A percentile compares a stretch with the other conserved stretches of the same genome.
Conservation (phyloP, 2,888 invertebrate genomes). For the Byasa hedistus region DNA sequence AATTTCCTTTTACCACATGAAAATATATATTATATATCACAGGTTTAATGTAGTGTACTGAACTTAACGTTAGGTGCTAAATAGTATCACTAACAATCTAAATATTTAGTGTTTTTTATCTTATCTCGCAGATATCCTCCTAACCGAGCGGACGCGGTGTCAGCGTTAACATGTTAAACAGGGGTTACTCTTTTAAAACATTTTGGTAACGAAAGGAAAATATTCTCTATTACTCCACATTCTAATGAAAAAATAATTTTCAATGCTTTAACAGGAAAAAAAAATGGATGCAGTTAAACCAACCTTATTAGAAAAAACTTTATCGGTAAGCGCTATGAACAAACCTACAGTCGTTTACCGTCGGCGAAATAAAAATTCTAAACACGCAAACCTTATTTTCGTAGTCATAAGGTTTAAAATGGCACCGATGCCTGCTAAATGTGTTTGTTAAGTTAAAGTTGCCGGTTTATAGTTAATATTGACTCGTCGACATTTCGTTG, state of each 20-base stretch:
- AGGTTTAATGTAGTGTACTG: no score
- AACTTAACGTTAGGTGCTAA: no score
- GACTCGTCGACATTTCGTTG: slow-evolving; percentile 75
- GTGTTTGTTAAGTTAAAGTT: slow-evolving; percentile 40
- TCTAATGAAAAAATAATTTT: slow-evolving; percentile 30
- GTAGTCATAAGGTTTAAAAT: slow-evolving; percentile 32
- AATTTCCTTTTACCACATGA: no score
- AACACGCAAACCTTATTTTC: not conserved
- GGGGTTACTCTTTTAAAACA: no score
- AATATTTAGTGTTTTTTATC: no score
- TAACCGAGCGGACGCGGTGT: no score
- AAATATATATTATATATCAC: no score
- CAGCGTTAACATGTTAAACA: no score
- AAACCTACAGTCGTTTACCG: slow-evolving; percentile 32
- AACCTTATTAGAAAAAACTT: slow-evolving; percentile 73
- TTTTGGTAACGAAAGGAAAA: no score
- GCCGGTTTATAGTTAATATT: slow-evolving; percentile 71
- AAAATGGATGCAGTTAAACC: slow-evolving; percentile 44
- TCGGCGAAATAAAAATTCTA: slow-evolving; percentile 28
- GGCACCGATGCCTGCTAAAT: slow-evolving; percentile 18
- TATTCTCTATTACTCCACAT: slow-evolving; percentile 4
- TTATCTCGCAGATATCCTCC: no score
- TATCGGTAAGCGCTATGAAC: slow-evolving; percentile 54
- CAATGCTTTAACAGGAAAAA: slow-evolving; percentile 40
- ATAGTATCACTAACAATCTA: no score